A percentile compares a stretch with the other conserved stretches of the same genome.
These are phyloP conservation scores for Centruroides sculpturatus DNA, from an alignment of 1,140 invertebrate genomes.

Conservation along the genomic window DNA sequence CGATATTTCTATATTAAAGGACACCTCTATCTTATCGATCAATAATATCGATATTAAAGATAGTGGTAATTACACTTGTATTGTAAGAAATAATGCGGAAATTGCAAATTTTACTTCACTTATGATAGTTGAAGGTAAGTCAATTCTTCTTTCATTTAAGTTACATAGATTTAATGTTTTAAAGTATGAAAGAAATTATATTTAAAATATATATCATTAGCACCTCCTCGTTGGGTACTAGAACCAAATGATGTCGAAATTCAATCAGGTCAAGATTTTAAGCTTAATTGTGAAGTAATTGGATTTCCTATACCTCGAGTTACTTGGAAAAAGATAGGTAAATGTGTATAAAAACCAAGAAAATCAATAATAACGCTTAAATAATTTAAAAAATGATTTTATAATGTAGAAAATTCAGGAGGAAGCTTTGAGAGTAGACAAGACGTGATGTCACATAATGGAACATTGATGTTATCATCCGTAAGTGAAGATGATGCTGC, in stretches of 20 bases:
- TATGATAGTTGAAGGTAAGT: conserved; percentile 7
- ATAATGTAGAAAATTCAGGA: no score
- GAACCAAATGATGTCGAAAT: neutral
- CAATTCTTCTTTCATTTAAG: no score
- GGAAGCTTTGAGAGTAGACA: no score
- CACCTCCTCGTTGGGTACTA: neutral
- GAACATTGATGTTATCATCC: conserved; percentile 28
- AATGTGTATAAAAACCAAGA: no score
- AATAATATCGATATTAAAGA: neutral
- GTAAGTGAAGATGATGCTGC: conserved; percentile 27
- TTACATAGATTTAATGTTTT: no score
- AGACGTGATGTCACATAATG: conserved; percentile 6
- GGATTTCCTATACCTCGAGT: neutral
- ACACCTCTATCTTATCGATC: conserved; percentile 4
- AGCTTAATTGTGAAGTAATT: neutral
- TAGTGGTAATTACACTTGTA: conserved; percentile 25
- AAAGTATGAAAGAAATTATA: neutral
- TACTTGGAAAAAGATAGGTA: neutral
- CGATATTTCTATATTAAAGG: conserved; percentile 2
- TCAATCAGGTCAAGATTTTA: neutral
- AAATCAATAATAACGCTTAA: no score
- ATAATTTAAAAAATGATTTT: no score
- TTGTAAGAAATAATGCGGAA: conserved; percentile 53
- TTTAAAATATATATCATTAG: conserved; percentile 18
- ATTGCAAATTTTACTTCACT: conserved; percentile 50